These are phyloP conservation scores for Sebastes kiyomatsui DNA, from an alignment of 2,797 vertebrate genomes.

Conservation along the genomic window DNA sequence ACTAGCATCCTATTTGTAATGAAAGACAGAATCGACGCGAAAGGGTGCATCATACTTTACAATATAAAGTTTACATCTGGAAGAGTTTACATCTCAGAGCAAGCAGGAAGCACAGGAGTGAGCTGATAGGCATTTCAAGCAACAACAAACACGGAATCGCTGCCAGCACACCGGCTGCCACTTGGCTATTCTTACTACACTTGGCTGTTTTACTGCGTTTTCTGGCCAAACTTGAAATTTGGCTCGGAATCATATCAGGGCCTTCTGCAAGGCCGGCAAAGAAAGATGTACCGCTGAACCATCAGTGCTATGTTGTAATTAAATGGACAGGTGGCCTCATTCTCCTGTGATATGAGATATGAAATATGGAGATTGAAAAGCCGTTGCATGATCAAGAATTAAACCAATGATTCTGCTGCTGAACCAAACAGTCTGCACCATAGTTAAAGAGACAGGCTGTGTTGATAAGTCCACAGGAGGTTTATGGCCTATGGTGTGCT, in stretches of 20 bases:
- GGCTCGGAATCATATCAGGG: slow-evolving; percentile 27
- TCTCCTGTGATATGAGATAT: slow-evolving; percentile 10
- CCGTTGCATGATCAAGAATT: neutral
- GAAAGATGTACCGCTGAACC: neutral
- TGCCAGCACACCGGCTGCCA: slow-evolving; percentile 23
- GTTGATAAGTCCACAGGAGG: slow-evolving; percentile 30
- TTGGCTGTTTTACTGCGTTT: slow-evolving; percentile 41
- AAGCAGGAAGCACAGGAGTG: slow-evolving; percentile 14
- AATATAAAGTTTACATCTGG: neutral
- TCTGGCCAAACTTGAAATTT: slow-evolving; percentile 43
- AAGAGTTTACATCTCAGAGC: slow-evolving; percentile 14
- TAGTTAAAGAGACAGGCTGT: slow-evolving; percentile 8
- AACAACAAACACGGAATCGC: slow-evolving; percentile 26
- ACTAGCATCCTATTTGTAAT: neutral
- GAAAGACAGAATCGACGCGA: neutral
- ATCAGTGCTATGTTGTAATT: slow-evolving; percentile 13
- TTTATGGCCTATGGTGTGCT: slow-evolving; percentile 1
- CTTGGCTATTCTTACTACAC: slow-evolving; percentile 34
- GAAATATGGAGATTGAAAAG: neutral
- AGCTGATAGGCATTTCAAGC: slow-evolving; percentile 31
- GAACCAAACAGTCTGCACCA: neutral
- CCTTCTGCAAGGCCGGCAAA: slow-evolving; percentile 21
- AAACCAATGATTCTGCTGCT: neutral
- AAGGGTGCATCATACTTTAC: neutral
- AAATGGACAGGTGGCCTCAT: slow-evolving; percentile 30